A percentile compares a stretch with the other conserved stretches of the same genome.
Evolutionary conservation across 2,113 vertebrate species (phyloP).

Genomic region (Sinocyclocheilus maitianheensis): DNA sequence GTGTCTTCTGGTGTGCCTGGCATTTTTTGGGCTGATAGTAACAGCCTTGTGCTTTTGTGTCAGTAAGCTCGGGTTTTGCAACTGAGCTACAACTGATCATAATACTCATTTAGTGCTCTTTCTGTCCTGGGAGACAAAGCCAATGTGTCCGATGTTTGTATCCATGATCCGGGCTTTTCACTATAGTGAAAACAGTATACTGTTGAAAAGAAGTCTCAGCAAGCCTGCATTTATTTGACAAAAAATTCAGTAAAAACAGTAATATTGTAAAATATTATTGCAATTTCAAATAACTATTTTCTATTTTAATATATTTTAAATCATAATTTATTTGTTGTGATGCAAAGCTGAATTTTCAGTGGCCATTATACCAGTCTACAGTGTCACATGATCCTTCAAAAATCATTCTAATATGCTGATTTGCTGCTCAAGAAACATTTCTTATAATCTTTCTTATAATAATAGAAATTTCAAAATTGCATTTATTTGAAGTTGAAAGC

Average conservation of each 20-base stretch:
- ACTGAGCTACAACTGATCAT: neutral
- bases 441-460: no score
- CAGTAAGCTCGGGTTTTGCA: neutral
- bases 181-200: no score
- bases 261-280: no score
- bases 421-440: no score
- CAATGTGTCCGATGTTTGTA: neutral
- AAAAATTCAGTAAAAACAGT: neutral
- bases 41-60: constrained; percentile 10
- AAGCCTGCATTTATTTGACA: no score
- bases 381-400: no score
- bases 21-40: constrained; percentile 13
- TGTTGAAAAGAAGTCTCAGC: neutral
- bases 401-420: no score
- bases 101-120: neutral
- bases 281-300: neutral
- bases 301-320: neutral
- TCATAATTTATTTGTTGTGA: neutral
- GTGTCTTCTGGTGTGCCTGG: neutral
- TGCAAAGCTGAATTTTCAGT: neutral
- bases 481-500: no score
- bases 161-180: neutral
- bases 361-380: no score
- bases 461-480: no score
- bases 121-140: neutral